phyloP scores from a whole-genome alignment of 1,140 invertebrate genomes.

The Orussus abietinus region DNA sequence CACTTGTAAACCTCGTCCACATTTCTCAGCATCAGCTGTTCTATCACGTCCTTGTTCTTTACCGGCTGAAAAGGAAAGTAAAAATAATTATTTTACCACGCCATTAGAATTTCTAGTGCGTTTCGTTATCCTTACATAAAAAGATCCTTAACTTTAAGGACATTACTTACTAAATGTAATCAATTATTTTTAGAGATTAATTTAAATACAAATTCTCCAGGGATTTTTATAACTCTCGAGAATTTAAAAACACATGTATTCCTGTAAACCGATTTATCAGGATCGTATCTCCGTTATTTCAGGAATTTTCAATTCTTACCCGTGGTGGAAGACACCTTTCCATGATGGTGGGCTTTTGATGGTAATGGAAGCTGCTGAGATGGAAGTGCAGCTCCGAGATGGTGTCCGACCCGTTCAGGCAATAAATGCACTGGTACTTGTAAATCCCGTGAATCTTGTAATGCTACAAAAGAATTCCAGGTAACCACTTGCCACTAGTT shows the following conservation, averaged over 20 bases:
- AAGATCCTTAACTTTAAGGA: no score
- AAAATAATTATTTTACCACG: no score
- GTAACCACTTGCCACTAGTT: not conserved
- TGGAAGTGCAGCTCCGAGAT: constrained; percentile 48
- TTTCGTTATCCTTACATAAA: no score
- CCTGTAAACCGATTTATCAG: no score
- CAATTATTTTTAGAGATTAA: no score
- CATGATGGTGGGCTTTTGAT: constrained; percentile 45
- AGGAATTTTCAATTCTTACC: no score
- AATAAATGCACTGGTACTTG: constrained; percentile 56
- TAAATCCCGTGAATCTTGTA: constrained; percentile 50
- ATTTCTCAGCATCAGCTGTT: constrained; percentile 36
- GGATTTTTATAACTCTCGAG: no score
- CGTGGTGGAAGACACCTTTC: constrained; percentile 39
- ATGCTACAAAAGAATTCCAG: constrained; percentile 30
- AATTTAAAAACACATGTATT: no score
- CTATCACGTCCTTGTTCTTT: constrained; percentile 30
- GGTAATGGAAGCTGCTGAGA: constrained; percentile 48
- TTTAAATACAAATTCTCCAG: no score
- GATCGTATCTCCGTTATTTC: no score
- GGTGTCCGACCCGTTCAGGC: constrained; percentile 45
- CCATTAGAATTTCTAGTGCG: no score
- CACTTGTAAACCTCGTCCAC: constrained; percentile 27
- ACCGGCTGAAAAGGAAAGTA: constrained; percentile 28
- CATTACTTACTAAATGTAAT: no score